A percentile compares a stretch with the other conserved stretches of the same genome.
Conservation (phyloP, 2,888 invertebrate genomes). For the Drosophila setosimentum region DNA sequence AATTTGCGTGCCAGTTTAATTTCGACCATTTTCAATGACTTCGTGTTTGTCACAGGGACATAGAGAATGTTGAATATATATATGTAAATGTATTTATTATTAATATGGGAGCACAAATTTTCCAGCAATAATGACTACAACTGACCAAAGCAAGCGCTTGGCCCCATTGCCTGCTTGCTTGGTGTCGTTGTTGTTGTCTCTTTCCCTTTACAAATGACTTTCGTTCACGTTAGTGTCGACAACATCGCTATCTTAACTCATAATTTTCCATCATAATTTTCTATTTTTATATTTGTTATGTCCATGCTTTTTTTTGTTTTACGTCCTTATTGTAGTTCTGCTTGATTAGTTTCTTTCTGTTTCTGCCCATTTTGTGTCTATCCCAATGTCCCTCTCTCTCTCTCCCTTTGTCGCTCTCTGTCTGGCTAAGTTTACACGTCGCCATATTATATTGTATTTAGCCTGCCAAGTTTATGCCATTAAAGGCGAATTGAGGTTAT, state of each 20-base stretch:
- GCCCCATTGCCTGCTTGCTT: conserved; percentile 10
- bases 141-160: conserved; percentile 44
- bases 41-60: conserved; percentile 5
- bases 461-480: conserved; percentile 44
- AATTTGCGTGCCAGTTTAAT: conserved; percentile 56
- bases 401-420: background rate
- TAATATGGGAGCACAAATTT: conserved; percentile 45
- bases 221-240: conserved; percentile 61
- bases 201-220: conserved; percentile 62
- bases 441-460: conserved; percentile 52
- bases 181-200: conserved; percentile 25
- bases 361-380: background rate
- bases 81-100: conserved; percentile 40
- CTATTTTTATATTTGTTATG: conserved; percentile 66
- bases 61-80: conserved; percentile 27
- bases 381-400: background rate
- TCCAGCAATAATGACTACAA: conserved; percentile 53
- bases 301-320: conserved; percentile 31
- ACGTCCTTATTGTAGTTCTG: conserved; percentile 41
- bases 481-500: conserved; percentile 70
- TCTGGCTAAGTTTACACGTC: conserved; percentile 15
- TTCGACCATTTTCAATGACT: conserved; percentile 40
- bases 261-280: conserved; percentile 76
- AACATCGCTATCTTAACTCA: conserved; percentile 63
- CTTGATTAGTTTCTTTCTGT: conserved; percentile 60